Percentiles rank a stretch among this genome's conserved stretches.
These are phyloP conservation scores for Coboldia fuscipes DNA, from an alignment of 1,140 invertebrate species.

Conservation along the genomic window DNA sequence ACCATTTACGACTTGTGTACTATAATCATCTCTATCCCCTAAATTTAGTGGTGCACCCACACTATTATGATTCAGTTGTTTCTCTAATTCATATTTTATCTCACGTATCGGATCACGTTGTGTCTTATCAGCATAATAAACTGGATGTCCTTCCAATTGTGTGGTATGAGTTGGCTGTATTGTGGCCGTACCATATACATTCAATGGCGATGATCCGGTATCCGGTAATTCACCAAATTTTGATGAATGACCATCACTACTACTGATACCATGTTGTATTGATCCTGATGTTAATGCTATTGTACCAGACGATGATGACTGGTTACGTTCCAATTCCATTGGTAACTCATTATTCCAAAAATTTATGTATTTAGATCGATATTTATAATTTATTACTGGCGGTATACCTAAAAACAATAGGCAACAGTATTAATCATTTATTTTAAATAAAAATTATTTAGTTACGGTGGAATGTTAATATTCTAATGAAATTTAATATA, in stretches of 20 bases:
- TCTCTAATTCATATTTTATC: slow-evolving; percentile 14
- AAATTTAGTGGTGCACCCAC: not conserved
- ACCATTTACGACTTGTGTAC: not conserved
- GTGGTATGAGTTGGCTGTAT: too few species aligned
- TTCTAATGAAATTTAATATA: too few species aligned
- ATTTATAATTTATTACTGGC: slow-evolving; percentile 34
- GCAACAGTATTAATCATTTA: too few species aligned
- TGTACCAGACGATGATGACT: too few species aligned
- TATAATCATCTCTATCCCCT: not conserved
- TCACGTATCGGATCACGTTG: slow-evolving; percentile 16
- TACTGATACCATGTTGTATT: too few species aligned
- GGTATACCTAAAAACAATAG: slow-evolving; percentile 41
- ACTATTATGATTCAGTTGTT: slow-evolving; percentile 4
- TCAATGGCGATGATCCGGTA: too few species aligned
- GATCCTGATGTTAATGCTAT: too few species aligned
- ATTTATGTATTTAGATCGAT: slow-evolving; percentile 36
- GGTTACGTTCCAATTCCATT: slow-evolving; percentile 24
- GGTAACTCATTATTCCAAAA: slow-evolving; percentile 54
- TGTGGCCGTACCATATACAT: too few species aligned
- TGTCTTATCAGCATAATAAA: slow-evolving; percentile 9
- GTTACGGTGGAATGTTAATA: too few species aligned
- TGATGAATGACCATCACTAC: too few species aligned
- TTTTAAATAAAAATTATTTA: too few species aligned
- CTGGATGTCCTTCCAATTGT: not conserved
- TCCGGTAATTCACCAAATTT: too few species aligned